Percentiles rank a stretch among this genome's conserved stretches.
Evolutionary conservation across 1,140 invertebrate species (phyloP).

Genomic region (Solenopsis fugax): DNA sequence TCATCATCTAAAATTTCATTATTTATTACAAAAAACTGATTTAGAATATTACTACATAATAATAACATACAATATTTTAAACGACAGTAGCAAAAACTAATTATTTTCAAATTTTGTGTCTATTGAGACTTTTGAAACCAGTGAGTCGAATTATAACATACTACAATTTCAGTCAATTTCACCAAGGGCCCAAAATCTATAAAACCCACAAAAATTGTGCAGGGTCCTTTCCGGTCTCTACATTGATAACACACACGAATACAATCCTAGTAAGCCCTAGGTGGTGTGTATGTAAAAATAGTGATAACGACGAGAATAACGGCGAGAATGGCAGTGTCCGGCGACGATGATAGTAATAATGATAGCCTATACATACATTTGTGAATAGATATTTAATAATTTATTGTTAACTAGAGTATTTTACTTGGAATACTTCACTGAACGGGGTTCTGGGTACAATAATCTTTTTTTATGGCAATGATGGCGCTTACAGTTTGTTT

Average conservation of each 20-base stretch:
- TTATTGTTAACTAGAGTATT: constrained; percentile 85
- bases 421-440: constrained; percentile 79
- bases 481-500: constrained; percentile 41
- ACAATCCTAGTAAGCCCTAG: constrained; percentile 38
- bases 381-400: constrained; percentile 87
- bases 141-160: too few relatives aligned
- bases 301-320: constrained; percentile 49
- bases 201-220: too few relatives aligned
- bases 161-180: too few relatives aligned
- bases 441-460: constrained; percentile 80
- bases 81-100: too few relatives aligned
- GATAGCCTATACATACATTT: constrained; percentile 82
- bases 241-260: constrained; percentile 36
- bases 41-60: too few relatives aligned
- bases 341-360: constrained; percentile 74
- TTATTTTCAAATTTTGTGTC: too few relatives aligned
- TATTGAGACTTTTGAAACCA: too few relatives aligned
- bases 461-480: constrained; percentile 76
- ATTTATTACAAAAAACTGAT: too few relatives aligned
- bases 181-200: too few relatives aligned
- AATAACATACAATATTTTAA: too few relatives aligned
- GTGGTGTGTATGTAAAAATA: constrained; percentile 63
- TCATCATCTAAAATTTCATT: too few relatives aligned
- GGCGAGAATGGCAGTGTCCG: constrained; percentile 54
- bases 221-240: neutral